Base-by-base conservation (phyloP, 2,797 vertebrate genomes). In the Macropus fuliginosus region DNA sequence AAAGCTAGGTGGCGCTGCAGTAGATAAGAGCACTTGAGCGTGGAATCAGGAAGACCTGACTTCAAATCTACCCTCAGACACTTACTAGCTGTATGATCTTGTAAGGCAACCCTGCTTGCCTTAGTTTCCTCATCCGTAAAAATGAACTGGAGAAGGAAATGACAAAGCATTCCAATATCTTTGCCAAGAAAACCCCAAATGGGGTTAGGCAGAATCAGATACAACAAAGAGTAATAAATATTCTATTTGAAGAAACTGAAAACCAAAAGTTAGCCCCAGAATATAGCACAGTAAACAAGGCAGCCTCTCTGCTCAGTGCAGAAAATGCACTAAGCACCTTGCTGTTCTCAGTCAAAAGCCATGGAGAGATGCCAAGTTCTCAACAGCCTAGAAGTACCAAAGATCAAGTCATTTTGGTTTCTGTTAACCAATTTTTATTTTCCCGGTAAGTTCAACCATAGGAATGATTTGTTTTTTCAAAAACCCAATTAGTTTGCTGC, bases 201-300 rank as follows among this genome's bases (percentile, higher is more conserved):
- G 16, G 62, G 34, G 5, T 18, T 4, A 74, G 0, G 62, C 16
- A 74, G 62, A 18, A 40, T 40, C 34, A 74, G 14, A 59, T 28
- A 4, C 2, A 3, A 31, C 29, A 90, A 93, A 94, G 8, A 93
- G 55, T 5, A 50, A 28, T 93, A 96, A 94, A 92, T 0, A 12
- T 92, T 96, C 95, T 57, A 62, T 93, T 90, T 91, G 91, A 92
- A 34, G 12, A 96, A 95, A 93, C 40, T 40, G 92, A 1, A 94
- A 92, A 74, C 0, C 92, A 90, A 93, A 91, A 52, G n/a, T 46
- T 4, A 94, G 91, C 29, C 59, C 21, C 11, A 91, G 93, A 40
- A 3, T 91, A 59, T 93, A 91, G 94, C 94, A 66, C 1, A 90
- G 21, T 74, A 93, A 59, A 90, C 3, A 94, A 28, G 13, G 13